Evolutionary conservation across 2,113 vertebrate genomes (phyloP).

Genomic region (Apodemus speciosus): DNA sequence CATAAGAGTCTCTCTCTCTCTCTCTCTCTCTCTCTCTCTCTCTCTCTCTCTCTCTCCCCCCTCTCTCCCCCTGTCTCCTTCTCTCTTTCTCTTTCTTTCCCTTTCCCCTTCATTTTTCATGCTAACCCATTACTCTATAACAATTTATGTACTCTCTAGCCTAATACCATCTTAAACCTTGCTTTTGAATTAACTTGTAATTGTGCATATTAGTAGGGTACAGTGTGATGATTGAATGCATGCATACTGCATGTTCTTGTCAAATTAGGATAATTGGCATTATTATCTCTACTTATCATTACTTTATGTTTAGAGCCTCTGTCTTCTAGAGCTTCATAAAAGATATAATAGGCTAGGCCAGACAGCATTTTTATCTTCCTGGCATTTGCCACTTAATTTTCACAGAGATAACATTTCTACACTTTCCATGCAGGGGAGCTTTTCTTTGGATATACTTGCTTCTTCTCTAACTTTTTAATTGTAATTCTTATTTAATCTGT

Average conservation of each 20-base stretch:
- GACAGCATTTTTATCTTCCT: background rate
- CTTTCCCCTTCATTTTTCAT: background rate
- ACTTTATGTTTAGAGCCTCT: background rate
- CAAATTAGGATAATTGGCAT: background rate
- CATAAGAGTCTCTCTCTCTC: background rate
- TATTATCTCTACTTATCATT: background rate
- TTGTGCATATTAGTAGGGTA: background rate
- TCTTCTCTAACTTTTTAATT: background rate
- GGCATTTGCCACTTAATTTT: background rate
- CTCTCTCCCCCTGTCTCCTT: background rate
- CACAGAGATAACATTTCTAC: background rate
- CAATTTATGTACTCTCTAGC: constrained; percentile 3
- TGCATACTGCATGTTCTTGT: background rate
- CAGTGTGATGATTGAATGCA: background rate
- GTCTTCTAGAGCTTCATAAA: background rate
- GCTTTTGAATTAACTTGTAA: background rate
- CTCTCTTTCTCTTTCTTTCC: too few species aligned
- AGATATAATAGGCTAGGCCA: background rate
- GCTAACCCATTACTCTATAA: background rate
- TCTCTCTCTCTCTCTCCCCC: background rate
- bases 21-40: too few species aligned
- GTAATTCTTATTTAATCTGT: background rate
- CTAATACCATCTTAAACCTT: background rate
- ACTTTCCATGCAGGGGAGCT: background rate
- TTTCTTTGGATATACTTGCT: background rate